Evolutionary conservation across 2,888 invertebrate species (phyloP), one percentile per base, ranked within the genome.

Genomic region (Alcis repandata): DNA sequence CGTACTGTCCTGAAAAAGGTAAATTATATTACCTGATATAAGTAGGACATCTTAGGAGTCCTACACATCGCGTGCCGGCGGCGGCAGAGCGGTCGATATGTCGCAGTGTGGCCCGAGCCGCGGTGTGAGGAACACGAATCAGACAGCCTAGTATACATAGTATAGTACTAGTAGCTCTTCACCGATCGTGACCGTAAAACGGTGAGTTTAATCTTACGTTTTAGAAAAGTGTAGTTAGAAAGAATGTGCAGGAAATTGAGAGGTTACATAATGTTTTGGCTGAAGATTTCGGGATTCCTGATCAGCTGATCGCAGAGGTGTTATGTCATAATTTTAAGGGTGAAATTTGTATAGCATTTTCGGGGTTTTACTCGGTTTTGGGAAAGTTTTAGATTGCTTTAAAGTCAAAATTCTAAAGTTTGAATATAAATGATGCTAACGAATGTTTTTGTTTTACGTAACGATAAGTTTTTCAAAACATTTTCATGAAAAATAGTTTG

Each of bases 81-180:
- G 79, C 83, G 85, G 80, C 74, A 77, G 71, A 52, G 72, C 80
- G 90, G 91, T 92, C 91, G 91, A 92, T 91, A 92, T 86, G 79
- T 87, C 89, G 92, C 92, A 92, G 91, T 92, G 88, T 86, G 75
- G 82, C 72, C 72, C 77, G 71, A 71, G 76, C 71, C 82, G 76
- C 79, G 85, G 76, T 57, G 73, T 77, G 67, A 76, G 69, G 62
- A 80, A 79, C 86, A 87, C 89, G 87, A 52, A 13, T 66, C 72
- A 27, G 41, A 8, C n/a, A 46, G 6, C 45, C 20, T 56, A 43
- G 49, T 45, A 33, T 36, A 27, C 27, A 2, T 27, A 27, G 27
- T 27, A 27, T 27, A 15, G 20, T 52, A 32, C 48, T n/a, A n/a
- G 17, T 51, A 41, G 43, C 43, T 54, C 43, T 56, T 8, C 56